Conservation (phyloP, 2,113 vertebrate genomes). For the Sander lucioperca region DNA sequence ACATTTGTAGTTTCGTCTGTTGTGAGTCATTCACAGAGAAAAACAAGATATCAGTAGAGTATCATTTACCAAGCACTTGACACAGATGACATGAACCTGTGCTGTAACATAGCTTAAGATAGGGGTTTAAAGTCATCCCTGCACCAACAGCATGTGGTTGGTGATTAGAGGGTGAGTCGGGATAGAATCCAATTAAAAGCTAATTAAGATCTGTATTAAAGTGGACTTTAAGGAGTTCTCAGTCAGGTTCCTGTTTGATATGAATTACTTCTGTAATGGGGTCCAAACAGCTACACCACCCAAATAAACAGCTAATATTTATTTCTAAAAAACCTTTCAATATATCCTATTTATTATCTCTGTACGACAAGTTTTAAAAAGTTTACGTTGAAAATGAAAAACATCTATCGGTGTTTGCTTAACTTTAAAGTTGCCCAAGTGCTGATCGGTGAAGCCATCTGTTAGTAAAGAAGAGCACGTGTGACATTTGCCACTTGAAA, state of each 20-base stretch:
- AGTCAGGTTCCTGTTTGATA: neutral
- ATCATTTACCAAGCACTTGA: conserved; percentile 50
- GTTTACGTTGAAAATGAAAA: neutral
- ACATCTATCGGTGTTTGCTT: neutral
- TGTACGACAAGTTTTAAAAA: neutral
- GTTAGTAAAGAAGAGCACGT: conserved; percentile 45
- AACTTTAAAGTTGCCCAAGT: neutral
- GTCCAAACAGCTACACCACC: neutral
- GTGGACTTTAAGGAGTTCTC: conserved; percentile 26
- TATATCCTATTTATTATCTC: neutral
- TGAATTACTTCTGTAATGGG: neutral
- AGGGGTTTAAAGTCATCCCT: conserved; percentile 64
- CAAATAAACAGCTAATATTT: neutral
- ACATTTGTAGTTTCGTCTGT: neutral
- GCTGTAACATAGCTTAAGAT: conserved; percentile 67
- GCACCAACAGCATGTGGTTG: conserved; percentile 55
- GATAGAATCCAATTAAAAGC: conserved; percentile 73
- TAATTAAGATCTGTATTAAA: conserved; percentile 68
- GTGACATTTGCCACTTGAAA: conserved; percentile 63
- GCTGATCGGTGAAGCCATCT: conserved; percentile 52
- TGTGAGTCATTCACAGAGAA: neutral
- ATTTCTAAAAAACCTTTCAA: neutral
- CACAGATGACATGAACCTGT: conserved; percentile 58
- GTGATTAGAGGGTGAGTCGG: conserved; percentile 54
- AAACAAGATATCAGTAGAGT: conserved; percentile 22